These are phyloP conservation scores for Xerus rutilus DNA, from an alignment of 2,797 vertebrate genomes.

Conservation along the genomic window DNA sequence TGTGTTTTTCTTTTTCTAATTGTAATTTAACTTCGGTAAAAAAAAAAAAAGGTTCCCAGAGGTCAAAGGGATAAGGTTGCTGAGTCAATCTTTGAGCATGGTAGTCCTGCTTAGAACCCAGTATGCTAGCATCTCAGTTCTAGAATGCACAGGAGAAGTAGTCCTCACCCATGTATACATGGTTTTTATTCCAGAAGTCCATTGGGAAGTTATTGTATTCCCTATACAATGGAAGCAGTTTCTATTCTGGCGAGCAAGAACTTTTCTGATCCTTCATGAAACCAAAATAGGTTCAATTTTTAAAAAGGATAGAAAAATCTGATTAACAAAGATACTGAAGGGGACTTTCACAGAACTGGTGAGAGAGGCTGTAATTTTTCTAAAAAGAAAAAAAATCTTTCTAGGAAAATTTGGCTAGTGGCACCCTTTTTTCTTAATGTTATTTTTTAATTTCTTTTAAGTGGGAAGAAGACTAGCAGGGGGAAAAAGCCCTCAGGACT, in stretches of 20 bases:
- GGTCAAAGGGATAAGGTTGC: not conserved
- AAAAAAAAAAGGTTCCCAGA: not conserved
- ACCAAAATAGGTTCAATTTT: slow-evolving; percentile 32
- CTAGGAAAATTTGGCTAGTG: not conserved
- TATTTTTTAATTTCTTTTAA: not conserved
- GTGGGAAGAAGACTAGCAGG: not conserved
- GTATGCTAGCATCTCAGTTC: not conserved
- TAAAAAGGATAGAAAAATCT: slow-evolving; percentile 9
- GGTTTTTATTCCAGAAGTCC: not conserved
- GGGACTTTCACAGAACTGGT: not conserved
- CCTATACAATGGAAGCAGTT: not conserved
- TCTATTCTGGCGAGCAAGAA: not conserved
- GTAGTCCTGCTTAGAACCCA: not conserved
- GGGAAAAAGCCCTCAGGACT: not conserved
- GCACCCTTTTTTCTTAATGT: not conserved
- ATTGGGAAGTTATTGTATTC: not conserved
- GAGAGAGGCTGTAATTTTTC: not conserved
- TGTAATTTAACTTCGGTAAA: not conserved
- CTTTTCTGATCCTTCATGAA: slow-evolving; percentile 17
- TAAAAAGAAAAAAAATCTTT: slow-evolving; percentile 12
- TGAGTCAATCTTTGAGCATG: not conserved
- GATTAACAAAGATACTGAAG: not conserved
- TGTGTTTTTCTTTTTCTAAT: no score
- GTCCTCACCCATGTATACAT: not conserved
- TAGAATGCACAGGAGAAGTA: not conserved